Evolutionary conservation across 2,113 vertebrate species (phyloP).

Genomic region (Calonectris borealis): DNA sequence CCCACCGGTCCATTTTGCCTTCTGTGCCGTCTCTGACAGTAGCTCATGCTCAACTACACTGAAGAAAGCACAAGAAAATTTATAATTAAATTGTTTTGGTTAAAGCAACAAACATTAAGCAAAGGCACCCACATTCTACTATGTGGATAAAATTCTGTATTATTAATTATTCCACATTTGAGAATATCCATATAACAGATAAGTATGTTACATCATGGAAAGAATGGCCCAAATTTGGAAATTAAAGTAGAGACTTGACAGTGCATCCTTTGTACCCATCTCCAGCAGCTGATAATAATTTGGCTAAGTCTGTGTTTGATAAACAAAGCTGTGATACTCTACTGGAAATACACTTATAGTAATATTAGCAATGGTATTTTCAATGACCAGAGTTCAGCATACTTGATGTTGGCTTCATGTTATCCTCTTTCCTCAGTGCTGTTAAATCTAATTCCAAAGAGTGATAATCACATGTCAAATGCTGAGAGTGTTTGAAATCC

Average conservation of each 20-base stretch:
- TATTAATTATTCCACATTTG: background rate
- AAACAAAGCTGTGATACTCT: conserved; percentile 50
- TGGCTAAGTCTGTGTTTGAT: background rate
- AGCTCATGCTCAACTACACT: background rate
- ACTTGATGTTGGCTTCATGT: background rate
- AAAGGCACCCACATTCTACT: background rate
- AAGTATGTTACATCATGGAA: conserved; percentile 26
- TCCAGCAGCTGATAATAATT: conserved; percentile 60
- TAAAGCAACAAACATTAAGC: background rate
- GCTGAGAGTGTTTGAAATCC: conserved; percentile 24
- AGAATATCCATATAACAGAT: background rate
- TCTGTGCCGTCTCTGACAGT: background rate
- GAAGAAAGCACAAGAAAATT: background rate
- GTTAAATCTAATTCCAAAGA: conserved; percentile 29
- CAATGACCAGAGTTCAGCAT: conserved; percentile 38
- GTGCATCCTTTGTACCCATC: conserved; percentile 42
- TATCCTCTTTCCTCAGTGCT: conserved; percentile 18
- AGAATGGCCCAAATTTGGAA: conserved; percentile 24
- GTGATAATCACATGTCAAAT: conserved; percentile 27
- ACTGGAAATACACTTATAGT: conserved; percentile 35
- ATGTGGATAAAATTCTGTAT: background rate
- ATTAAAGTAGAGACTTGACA: conserved; percentile 26
- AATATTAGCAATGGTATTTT: conserved; percentile 24
- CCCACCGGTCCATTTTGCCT: background rate
- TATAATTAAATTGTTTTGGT: background rate